Conservation (phyloP, 2,888 invertebrate species). For the Mimumesa dahlbomi region DNA sequence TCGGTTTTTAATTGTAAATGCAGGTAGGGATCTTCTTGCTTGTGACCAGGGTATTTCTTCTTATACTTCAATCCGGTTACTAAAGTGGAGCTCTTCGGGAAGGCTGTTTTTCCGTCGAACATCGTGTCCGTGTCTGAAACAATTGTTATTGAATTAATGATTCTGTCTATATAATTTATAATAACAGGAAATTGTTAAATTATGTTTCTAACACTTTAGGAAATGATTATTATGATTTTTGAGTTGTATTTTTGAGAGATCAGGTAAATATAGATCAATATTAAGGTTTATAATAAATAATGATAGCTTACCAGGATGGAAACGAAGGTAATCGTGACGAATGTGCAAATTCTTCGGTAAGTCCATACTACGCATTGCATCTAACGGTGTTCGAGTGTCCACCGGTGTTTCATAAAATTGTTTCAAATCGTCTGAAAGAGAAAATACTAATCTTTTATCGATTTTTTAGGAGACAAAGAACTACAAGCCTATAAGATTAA, state of each 20-base stretch:
- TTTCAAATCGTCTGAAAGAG: conserved; percentile 84
- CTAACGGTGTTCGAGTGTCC: conserved; percentile 87
- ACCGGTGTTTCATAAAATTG: conserved; percentile 89
- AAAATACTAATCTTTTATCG: not conserved
- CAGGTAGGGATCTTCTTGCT: conserved; percentile 82
- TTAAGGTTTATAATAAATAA: too few relatives aligned
- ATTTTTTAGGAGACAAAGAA: not conserved
- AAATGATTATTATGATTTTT: too few relatives aligned
- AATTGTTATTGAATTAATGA: too few relatives aligned
- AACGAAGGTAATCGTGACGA: conserved; percentile 89
- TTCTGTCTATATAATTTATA: too few relatives aligned
- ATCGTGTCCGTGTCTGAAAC: conserved; percentile 85
- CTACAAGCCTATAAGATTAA: not conserved
- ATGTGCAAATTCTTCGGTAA: conserved; percentile 94
- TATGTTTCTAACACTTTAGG: too few relatives aligned
- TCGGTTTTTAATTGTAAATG: conserved; percentile 40
- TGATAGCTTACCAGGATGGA: conserved; percentile 87
- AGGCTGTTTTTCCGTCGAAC: conserved; percentile 91
- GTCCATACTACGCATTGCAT: conserved; percentile 86
- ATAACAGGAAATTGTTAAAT: too few relatives aligned
- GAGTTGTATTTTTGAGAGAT: too few relatives aligned
- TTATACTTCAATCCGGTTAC: conserved; percentile 91
- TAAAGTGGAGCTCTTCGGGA: conserved; percentile 91
- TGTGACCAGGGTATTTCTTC: conserved; percentile 89
- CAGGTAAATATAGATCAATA: too few relatives aligned